phyloP scores from a whole-genome alignment of 1,140 invertebrate genomes.

The Scaptomyza pallida region DNA sequence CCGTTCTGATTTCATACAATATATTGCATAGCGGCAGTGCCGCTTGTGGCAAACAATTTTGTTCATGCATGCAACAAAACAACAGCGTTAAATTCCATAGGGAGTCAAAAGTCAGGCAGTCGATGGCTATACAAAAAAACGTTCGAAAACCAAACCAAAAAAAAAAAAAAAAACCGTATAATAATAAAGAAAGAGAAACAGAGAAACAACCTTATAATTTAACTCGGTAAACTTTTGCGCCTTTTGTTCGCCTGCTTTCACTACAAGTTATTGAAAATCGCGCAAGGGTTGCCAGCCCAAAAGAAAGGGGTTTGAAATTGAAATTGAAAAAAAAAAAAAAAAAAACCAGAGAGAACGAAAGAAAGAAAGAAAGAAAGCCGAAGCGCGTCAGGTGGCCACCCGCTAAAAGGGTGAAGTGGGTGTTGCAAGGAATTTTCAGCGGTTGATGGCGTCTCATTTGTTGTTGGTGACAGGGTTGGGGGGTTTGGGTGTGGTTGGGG shows the following conservation, averaged over 20 bases:
- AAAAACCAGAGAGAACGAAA: no score
- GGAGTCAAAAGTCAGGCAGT: slow-evolving; percentile 63
- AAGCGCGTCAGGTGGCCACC: slow-evolving; percentile 65
- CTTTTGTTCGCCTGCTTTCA: slow-evolving; percentile 73
- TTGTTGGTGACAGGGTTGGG: slow-evolving; percentile 24
- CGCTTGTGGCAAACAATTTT: slow-evolving; percentile 34
- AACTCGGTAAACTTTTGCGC: slow-evolving; percentile 79
- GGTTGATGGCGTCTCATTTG: slow-evolving; percentile 41
- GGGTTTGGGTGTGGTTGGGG: slow-evolving; percentile 15
- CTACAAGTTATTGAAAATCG: slow-evolving; percentile 80
- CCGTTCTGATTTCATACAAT: slow-evolving; percentile 2
- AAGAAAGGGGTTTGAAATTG: slow-evolving; percentile 80
- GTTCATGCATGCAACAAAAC: slow-evolving; percentile 70
- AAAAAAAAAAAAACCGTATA: slow-evolving; percentile 2
- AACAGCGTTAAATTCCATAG: slow-evolving; percentile 63
- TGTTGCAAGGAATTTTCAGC: slow-evolving; percentile 3
- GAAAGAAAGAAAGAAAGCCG: slow-evolving; percentile 77
- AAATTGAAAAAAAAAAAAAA: no score
- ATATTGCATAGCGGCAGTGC: neutral
- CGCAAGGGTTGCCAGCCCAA: slow-evolving; percentile 60
- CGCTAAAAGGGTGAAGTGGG: slow-evolving; percentile 28
- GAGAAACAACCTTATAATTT: slow-evolving; percentile 76
- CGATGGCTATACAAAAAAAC: slow-evolving; percentile 34
- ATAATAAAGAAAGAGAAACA: slow-evolving; percentile 28
- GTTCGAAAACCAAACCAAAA: slow-evolving; percentile 3